Percentiles rank a stretch among this genome's conserved stretches.
These are phyloP conservation scores for Pocillopora meandrina DNA, from an alignment of 92 coral and sea anemone genomes.

Conservation along the genomic window DNA sequence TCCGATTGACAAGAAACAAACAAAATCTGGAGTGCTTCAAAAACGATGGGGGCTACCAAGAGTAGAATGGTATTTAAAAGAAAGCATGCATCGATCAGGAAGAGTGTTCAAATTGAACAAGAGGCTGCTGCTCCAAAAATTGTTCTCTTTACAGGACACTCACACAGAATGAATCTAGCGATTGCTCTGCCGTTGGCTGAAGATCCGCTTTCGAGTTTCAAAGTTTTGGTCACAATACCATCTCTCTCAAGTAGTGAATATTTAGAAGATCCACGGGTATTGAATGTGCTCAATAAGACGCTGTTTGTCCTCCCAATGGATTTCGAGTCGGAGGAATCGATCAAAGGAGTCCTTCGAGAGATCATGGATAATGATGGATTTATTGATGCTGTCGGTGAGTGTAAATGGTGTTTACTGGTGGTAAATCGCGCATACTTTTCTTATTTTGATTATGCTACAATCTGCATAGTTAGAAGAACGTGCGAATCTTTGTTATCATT, in stretches of 20 bases:
- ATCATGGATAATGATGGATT: constrained; percentile 91
- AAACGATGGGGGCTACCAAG: constrained; percentile 64
- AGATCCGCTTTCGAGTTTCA: constrained; percentile 78
- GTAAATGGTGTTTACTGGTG: background rate
- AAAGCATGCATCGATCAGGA: constrained; percentile 19
- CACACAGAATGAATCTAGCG: constrained; percentile 83
- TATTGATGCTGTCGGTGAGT: constrained; percentile 92
- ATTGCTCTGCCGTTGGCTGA: constrained; percentile 85
- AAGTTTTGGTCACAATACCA: constrained; percentile 92
- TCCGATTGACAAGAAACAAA: background rate
- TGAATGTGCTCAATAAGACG: constrained; percentile 79
- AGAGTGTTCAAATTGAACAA: constrained; percentile 59
- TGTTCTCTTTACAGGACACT: constrained; percentile 88
- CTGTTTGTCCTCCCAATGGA: constrained; percentile 93
- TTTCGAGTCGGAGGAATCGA: constrained; percentile 74
- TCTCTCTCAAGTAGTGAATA: constrained; percentile 82
- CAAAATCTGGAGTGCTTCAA: background rate
- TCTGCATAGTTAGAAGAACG: too few relatives aligned
- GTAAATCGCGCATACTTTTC: background rate
- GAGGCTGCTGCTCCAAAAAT: constrained; percentile 73
- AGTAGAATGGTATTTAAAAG: constrained; percentile 49
- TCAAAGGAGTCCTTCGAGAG: constrained; percentile 75
- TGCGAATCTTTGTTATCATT: too few relatives aligned
- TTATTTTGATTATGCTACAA: background rate
- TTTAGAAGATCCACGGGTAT: constrained; percentile 82